phyloP scores from a whole-genome alignment of 2,888 invertebrate genomes.

The Diaphora mendica region DNA sequence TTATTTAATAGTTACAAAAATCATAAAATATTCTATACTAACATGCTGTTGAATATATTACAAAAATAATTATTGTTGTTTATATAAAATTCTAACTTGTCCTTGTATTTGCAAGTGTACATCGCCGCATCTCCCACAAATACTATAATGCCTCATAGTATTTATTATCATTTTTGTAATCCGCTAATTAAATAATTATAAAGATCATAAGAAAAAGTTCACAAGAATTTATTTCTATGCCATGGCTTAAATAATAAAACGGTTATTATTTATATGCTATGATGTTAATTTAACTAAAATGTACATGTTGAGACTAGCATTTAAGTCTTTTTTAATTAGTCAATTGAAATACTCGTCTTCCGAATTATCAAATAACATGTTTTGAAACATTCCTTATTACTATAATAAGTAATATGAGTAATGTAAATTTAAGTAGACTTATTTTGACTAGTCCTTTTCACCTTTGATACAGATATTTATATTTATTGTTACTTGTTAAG shows the following conservation, averaged over 20 bases:
- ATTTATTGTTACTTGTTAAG: slow-evolving; percentile 1
- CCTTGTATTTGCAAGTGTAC: not conserved
- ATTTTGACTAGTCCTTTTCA: slow-evolving; percentile 41
- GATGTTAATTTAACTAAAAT: not conserved
- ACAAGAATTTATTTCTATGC: not conserved
- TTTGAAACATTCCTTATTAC: slow-evolving; percentile 15
- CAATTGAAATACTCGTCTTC: slow-evolving; percentile 59
- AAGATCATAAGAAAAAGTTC: not conserved
- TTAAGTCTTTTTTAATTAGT: slow-evolving; percentile 25
- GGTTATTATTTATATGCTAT: not conserved
- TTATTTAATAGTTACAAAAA: slow-evolving; percentile 8
- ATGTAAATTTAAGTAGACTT: slow-evolving; percentile 23
- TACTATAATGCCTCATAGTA: not conserved
- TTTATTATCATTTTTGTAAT: not conserved
- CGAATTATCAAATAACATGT: slow-evolving; percentile 47
- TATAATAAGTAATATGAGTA: slow-evolving; percentile 9
- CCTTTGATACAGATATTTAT: slow-evolving; percentile 5
- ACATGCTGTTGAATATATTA: not conserved
- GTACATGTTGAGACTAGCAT: slow-evolving; percentile 13
- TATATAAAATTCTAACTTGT: not conserved
- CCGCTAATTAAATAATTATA: not conserved
- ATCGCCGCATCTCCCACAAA: not conserved
- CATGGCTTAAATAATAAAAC: not conserved
- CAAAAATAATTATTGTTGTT: not conserved
- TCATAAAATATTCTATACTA: not conserved